A percentile compares a stretch with the other conserved stretches of the same genome.
Evolutionary conservation across 2,888 invertebrate genomes (phyloP).

Genomic region (Trichogramma evanescens): DNA sequence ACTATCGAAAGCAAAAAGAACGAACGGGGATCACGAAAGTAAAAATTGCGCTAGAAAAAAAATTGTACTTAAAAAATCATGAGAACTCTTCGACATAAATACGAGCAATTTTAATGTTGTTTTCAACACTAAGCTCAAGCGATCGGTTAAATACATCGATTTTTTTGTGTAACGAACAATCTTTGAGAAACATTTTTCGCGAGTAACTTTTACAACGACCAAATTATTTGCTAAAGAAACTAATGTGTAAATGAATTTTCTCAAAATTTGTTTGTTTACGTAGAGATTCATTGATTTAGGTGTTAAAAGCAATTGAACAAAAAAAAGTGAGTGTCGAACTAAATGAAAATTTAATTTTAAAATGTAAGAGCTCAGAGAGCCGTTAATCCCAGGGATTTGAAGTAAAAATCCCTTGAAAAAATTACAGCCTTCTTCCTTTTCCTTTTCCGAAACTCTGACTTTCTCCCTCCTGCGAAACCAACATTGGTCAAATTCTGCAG

Average conservation of each 20-base stretch:
- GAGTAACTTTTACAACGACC: no score
- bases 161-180: no score
- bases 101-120: no score
- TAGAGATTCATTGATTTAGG: slow-evolving; percentile 8
- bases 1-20: slow-evolving; percentile 20
- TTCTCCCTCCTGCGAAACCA: slow-evolving; percentile 23
- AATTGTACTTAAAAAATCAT: no score
- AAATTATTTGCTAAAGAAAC: no score
- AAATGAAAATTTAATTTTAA: neutral
- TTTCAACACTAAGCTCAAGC: no score
- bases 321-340: neutral
- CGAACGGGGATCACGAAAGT: slow-evolving; percentile 17
- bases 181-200: no score
- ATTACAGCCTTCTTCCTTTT: slow-evolving; percentile 20
- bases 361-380: neutral
- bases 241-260: neutral
- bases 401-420: slow-evolving; percentile 1
- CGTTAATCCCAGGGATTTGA: slow-evolving; percentile 1
- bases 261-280: slow-evolving; percentile 7
- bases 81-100: no score
- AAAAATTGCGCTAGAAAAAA: no score
- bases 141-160: no score
- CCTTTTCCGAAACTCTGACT: slow-evolving; percentile 22
- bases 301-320: neutral
- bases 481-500: neutral